Evolutionary conservation across 2,888 invertebrate species (phyloP).

Genomic region (Therioaphis trifolii): DNA sequence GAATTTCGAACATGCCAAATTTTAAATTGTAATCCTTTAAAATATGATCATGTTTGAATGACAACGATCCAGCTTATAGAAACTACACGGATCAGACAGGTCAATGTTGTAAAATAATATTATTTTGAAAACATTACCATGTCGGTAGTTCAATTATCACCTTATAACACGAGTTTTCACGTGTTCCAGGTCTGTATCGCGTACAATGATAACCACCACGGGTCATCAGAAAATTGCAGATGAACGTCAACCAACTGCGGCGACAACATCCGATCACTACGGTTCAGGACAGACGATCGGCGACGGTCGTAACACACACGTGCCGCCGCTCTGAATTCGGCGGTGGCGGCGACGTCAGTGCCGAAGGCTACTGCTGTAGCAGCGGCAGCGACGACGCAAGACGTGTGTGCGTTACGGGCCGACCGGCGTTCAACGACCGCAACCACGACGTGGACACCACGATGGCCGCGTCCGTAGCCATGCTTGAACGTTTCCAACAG

Average conservation of each 20-base stretch:
- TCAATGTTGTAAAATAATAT: too few relatives aligned
- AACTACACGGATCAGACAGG: too few relatives aligned
- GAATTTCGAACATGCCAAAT: neutral
- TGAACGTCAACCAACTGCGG: slow-evolving; percentile 43
- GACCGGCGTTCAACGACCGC: neutral
- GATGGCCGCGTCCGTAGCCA: slow-evolving; percentile 38
- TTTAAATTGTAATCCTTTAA: neutral
- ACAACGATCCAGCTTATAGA: too few relatives aligned
- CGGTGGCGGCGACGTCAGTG: neutral
- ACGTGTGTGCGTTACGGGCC: neutral
- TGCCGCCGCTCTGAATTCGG: slow-evolving; percentile 36
- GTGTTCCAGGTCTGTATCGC: slow-evolving; percentile 32
- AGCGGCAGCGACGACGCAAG: neutral
- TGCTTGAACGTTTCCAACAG: slow-evolving; percentile 30
- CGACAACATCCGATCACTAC: slow-evolving; percentile 28
- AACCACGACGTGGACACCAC: neutral
- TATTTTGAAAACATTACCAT: too few relatives aligned
- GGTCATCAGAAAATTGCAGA: slow-evolving; percentile 15
- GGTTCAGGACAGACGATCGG: slow-evolving; percentile 4
- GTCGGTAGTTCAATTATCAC: too few relatives aligned
- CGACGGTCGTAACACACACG: neutral
- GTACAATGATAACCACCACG: slow-evolving; percentile 39
- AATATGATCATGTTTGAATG: neutral
- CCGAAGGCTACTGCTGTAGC: too few relatives aligned
- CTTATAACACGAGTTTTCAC: too few relatives aligned